phyloP scores from a whole-genome alignment of 2,113 vertebrate genomes.

The Corynorhinus townsendii region DNA sequence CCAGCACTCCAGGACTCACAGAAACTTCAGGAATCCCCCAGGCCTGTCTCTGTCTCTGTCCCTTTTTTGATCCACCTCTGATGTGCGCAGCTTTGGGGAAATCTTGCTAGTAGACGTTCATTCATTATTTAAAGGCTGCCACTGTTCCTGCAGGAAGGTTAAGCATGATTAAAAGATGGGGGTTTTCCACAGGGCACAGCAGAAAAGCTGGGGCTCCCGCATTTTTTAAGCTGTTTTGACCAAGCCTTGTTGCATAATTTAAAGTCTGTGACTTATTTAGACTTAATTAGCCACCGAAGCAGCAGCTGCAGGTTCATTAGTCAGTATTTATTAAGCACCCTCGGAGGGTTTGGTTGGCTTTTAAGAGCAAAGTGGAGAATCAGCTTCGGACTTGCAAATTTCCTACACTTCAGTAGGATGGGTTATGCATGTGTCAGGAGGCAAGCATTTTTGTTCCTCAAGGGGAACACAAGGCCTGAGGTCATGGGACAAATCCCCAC shows the following conservation, averaged over 20 bases:
- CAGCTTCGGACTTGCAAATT: not conserved
- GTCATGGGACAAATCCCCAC: not conserved
- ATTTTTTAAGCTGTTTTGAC: constrained; percentile 61
- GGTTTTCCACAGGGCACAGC: constrained; percentile 57
- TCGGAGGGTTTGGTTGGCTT: not conserved
- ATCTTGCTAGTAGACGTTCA: constrained; percentile 38
- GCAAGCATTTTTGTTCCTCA: not conserved
- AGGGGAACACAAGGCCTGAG: not conserved
- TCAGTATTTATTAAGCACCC: constrained; percentile 34
- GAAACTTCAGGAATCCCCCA: constrained; percentile 18
- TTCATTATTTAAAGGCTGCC: constrained; percentile 67
- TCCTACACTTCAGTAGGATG: not conserved
- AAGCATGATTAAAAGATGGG: constrained; percentile 62
- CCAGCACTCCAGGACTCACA: not conserved
- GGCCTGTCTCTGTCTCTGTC: not conserved
- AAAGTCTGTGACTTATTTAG: constrained; percentile 62
- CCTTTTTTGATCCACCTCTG: constrained; percentile 33
- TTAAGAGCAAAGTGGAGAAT: not conserved
- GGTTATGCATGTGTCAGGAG: not conserved
- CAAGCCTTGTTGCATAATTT: constrained; percentile 66
- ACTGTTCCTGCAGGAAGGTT: constrained; percentile 57
- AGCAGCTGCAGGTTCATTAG: constrained; percentile 59
- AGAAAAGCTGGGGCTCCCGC: constrained; percentile 27
- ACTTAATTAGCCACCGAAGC: constrained; percentile 67
- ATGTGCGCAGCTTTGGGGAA: not conserved